A percentile compares a stretch with the other conserved stretches of the same genome.
phyloP scores from a whole-genome alignment of 2,797 vertebrate species.

The Etheostoma perlongum region DNA sequence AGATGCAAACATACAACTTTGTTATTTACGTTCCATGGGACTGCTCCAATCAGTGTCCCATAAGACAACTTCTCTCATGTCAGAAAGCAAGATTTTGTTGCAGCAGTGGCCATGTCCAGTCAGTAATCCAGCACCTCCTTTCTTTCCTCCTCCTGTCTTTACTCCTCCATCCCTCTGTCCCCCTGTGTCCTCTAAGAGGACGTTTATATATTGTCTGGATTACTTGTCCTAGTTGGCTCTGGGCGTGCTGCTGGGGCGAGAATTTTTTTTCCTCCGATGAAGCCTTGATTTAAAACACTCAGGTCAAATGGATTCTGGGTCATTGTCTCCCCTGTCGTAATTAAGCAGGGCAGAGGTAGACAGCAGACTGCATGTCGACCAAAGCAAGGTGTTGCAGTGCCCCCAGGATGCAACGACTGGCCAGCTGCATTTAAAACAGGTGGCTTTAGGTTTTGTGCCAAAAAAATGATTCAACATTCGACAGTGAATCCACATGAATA shows the following conservation, averaged over 20 bases:
- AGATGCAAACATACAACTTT: not conserved
- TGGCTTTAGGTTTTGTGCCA: not conserved
- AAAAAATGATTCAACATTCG: slow-evolving; percentile 25
- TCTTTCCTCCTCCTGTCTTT: slow-evolving; percentile 17
- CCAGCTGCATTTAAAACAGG: slow-evolving; percentile 8
- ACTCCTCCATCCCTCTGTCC: slow-evolving; percentile 47
- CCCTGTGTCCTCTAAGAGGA: slow-evolving; percentile 60
- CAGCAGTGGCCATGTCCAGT: slow-evolving; percentile 3
- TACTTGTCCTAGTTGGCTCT: slow-evolving; percentile 83
- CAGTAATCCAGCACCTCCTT: slow-evolving; percentile 14
- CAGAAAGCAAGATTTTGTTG: slow-evolving; percentile 3
- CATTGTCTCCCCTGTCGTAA: slow-evolving; percentile 78
- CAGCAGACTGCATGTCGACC: slow-evolving; percentile 36
- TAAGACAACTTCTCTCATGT: slow-evolving; percentile 3
- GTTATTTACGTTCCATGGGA: slow-evolving; percentile 6
- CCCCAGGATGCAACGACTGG: slow-evolving; percentile 24
- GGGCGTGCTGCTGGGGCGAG: slow-evolving; percentile 60
- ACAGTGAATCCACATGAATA: slow-evolving; percentile 14
- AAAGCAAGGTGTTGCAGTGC: slow-evolving; percentile 37
- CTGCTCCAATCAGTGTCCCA: slow-evolving; percentile 1
- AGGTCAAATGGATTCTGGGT: slow-evolving; percentile 84
- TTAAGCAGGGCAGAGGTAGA: slow-evolving; percentile 77
- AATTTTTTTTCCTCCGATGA: slow-evolving; percentile 71
- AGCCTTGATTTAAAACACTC: slow-evolving; percentile 80
- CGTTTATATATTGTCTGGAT: slow-evolving; percentile 80